Evolutionary conservation across 2,888 invertebrate genomes (phyloP), one percentile per base, ranked within the genome.

Genomic region (Megalurothrips usitatus): DNA sequence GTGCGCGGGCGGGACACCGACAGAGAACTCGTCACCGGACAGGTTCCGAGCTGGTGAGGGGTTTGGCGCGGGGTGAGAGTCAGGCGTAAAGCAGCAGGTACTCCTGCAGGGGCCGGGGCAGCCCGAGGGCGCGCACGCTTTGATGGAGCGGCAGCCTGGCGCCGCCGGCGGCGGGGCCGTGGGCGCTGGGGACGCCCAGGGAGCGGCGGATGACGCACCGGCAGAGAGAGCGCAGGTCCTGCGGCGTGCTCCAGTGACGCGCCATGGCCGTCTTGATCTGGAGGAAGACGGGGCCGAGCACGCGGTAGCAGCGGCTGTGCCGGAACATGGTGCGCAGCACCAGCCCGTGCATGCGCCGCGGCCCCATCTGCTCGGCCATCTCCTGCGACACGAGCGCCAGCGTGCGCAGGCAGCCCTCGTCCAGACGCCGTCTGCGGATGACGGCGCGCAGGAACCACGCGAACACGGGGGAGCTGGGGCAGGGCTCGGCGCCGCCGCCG

Each of bases 311-410:
- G 78, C 84, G 83, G 9, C 84, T 85, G 82, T 86, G 86, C 28
- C 85, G 83, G 82, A 86, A 84, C 86, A 86, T 86, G 48, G 85
- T 85, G 19, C 85, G 83, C 82, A 86, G 83, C 23, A 86, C 85
- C 80, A 85, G 85, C 14, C 84, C 82, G 80, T 85, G 85, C 86
- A 86, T 86, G 14, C 84, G 82, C 4, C 80, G 81, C 11, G 86
- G 86, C 68, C 68, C n/a, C n/a, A n/a, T n/a, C 43, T 83, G 80
- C 49, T 84, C 85, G 11, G 85, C 85, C 86, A 86, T 86, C 17
- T 84, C 84, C 82, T 83, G 78, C 3, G 52, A 48, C 78, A 86
- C 82, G 52, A 86, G 80, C 28, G 81, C 80, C 48, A 85, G 80
- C 8, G 86, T 86, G n/a, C 80, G 81, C 6, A 82, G 78, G 63